Conservation (phyloP, 2,888 invertebrate species). For the Biston betularia region DNA sequence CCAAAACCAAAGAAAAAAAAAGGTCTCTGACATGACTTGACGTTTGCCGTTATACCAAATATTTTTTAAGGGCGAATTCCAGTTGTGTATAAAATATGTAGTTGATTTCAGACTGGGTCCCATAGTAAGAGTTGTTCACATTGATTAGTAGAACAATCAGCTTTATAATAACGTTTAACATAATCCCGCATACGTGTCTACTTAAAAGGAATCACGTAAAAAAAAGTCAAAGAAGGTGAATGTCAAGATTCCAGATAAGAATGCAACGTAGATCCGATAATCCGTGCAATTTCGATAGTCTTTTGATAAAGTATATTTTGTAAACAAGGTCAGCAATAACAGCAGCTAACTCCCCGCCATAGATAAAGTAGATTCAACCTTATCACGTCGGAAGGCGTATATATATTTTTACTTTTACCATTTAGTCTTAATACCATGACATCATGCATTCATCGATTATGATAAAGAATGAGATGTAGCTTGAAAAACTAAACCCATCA, state of each 20-base stretch:
- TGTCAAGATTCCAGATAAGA: slow-evolving; percentile 42
- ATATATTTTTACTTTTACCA: slow-evolving; percentile 1
- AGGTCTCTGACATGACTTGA: no score
- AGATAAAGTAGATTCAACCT: slow-evolving; percentile 16
- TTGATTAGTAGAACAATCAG: no score
- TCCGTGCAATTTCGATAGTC: slow-evolving; percentile 19
- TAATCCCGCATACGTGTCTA: no score
- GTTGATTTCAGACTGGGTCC: no score
- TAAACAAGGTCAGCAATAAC: slow-evolving; percentile 26
- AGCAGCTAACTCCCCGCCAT: neutral
- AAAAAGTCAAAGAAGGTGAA: slow-evolving; percentile 41
- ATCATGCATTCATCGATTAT: neutral
- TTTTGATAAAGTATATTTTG: slow-evolving; percentile 27
- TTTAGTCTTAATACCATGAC: neutral
- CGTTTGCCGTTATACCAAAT: no score
- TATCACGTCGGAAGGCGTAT: slow-evolving; percentile 11
- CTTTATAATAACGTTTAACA: no score
- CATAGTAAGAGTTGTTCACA: no score
- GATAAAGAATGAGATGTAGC: neutral
- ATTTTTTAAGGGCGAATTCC: no score
- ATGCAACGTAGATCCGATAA: slow-evolving; percentile 23
- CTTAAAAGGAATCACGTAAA: neutral
- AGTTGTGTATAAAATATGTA: no score
- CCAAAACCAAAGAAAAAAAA: no score
- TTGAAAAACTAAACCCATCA: no score